Percentiles rank a stretch among this genome's conserved stretches.
Conservation (phyloP, 2,797 vertebrate genomes). For the Lagocephalus sceleratus region DNA sequence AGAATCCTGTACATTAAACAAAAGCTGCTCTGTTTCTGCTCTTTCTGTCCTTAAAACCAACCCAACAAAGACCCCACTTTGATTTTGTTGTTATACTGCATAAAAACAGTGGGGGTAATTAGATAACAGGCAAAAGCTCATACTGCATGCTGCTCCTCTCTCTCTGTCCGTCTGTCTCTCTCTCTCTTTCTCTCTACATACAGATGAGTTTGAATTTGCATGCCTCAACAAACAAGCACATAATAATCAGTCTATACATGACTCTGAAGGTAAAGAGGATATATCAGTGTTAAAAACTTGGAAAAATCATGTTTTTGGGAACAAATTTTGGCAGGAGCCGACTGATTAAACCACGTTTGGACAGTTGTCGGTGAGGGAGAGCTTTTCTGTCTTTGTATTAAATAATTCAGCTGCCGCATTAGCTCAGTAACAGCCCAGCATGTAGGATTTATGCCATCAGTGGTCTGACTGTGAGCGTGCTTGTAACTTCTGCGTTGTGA, state of each 20-base stretch:
- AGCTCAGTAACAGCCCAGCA: slow-evolving; percentile 58
- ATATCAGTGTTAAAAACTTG: neutral
- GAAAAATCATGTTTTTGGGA: neutral
- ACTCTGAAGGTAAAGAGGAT: neutral
- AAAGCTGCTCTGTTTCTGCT: too few relatives aligned
- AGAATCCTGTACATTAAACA: too few relatives aligned
- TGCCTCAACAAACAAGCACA: neutral
- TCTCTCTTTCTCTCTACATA: neutral
- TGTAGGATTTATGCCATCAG: slow-evolving; percentile 59
- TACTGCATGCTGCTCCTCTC: neutral
- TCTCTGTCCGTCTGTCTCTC: neutral
- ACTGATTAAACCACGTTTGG: slow-evolving; percentile 28
- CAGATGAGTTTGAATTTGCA: neutral
- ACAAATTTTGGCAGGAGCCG: neutral
- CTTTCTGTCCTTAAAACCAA: too few relatives aligned
- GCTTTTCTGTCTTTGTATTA: slow-evolving; percentile 45
- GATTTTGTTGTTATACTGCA: too few relatives aligned
- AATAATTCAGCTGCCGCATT: slow-evolving; percentile 72
- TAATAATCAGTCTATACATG: neutral
- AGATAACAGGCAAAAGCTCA: neutral
- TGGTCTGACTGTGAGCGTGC: slow-evolving; percentile 45
- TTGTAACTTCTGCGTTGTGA: neutral
- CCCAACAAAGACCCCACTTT: too few relatives aligned
- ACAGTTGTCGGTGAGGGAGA: slow-evolving; percentile 27
- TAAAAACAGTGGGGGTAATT: neutral